Conservation (phyloP, 1,140 invertebrate species). For the Neuroterus valhalla region DNA sequence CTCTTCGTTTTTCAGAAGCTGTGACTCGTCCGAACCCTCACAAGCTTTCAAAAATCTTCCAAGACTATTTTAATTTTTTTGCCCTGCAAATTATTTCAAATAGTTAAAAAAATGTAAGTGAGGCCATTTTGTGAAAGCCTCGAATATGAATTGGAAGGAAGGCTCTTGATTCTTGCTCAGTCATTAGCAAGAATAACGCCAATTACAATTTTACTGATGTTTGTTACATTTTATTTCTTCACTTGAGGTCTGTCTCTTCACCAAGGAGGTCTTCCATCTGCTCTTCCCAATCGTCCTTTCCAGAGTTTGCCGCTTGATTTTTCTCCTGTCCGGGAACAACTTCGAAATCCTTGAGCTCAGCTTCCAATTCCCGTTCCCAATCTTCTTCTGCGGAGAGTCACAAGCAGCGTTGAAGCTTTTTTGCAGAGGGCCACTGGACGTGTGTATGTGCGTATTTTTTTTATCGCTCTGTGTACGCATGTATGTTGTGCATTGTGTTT, state of each 20-base stretch:
- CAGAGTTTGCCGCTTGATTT: constrained; percentile 41
- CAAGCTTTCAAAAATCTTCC: background rate
- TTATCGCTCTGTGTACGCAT: constrained; percentile 37
- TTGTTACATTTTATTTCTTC: constrained; percentile 40
- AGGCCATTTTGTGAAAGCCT: background rate
- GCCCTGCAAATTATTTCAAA: background rate
- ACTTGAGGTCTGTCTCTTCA: constrained; percentile 73
- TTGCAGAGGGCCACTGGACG: constrained; percentile 63
- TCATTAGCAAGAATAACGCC: constrained; percentile 21
- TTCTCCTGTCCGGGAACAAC: constrained; percentile 78
- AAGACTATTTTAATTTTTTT: background rate
- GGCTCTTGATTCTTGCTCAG: constrained; percentile 35
- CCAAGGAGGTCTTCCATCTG: constrained; percentile 78
- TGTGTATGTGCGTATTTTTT: constrained; percentile 40
- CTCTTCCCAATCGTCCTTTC: constrained; percentile 77
- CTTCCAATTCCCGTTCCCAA: constrained; percentile 94
- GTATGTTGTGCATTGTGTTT: constrained; percentile 38
- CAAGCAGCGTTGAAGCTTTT: constrained; percentile 71
- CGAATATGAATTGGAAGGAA: background rate
- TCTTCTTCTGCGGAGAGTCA: constrained; percentile 84
- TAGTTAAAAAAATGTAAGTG: background rate
- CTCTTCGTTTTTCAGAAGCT: background rate
- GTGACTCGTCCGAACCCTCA: background rate
- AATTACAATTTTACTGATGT: constrained; percentile 33
- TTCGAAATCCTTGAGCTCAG: constrained; percentile 94